Conservation (phyloP, 2,888 invertebrate genomes). For the Diarsia brunnea region DNA sequence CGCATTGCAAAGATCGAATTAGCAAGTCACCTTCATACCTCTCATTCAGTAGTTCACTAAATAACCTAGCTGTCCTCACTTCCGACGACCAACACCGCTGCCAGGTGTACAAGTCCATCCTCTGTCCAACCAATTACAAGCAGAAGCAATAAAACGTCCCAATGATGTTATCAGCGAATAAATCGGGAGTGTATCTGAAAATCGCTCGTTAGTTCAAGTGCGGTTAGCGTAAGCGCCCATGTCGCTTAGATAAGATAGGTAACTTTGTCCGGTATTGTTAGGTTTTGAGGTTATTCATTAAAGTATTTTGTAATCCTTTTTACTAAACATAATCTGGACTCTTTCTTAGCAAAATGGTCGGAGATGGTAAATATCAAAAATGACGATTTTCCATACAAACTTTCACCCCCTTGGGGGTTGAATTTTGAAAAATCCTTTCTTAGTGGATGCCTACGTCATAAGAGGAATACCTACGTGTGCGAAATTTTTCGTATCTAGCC, state of each 20-base stretch:
- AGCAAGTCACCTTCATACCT: not conserved
- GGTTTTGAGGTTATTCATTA: constrained; percentile 3
- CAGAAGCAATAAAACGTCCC: constrained; percentile 75
- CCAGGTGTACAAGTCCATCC: constrained; percentile 56
- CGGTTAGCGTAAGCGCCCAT: constrained; percentile 39
- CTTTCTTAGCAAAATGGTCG: no score
- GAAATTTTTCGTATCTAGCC: no score
- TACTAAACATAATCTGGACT: no score
- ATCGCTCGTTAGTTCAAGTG: constrained; percentile 62
- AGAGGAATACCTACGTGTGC: no score
- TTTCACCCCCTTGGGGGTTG: no score
- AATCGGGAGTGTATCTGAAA: constrained; percentile 56
- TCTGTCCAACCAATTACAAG: constrained; percentile 75
- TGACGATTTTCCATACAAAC: no score
- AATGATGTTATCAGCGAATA: constrained; percentile 64
- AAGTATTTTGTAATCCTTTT: no score
- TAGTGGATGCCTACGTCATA: no score
- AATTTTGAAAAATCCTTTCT: no score
- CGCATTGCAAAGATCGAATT: not conserved
- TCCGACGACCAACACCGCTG: constrained; percentile 34
- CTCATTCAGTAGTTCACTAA: not conserved
- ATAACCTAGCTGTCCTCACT: no score
- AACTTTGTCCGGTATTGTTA: constrained; percentile 52
- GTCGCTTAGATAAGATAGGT: constrained; percentile 48
- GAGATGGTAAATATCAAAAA: no score